Evolutionary conservation across 2,797 vertebrate genomes (phyloP), one percentile per base, ranked within the genome.

Genomic region (Ctenochaetus hawaiiensis): DNA sequence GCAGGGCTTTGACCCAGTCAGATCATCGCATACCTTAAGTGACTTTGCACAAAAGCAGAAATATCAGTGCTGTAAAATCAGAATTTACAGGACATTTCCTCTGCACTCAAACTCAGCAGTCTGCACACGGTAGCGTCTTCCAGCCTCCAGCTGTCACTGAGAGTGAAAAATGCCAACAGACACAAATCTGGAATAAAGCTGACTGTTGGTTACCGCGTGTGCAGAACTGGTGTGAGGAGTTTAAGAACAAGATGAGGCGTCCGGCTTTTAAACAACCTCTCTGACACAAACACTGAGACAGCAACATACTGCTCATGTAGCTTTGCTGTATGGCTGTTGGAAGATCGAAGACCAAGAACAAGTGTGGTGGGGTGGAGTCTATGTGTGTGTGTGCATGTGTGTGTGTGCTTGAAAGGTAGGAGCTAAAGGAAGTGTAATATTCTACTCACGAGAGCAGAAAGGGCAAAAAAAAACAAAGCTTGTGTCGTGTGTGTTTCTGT

Each of bases 111-210:
- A 80, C 80, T 83, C 80, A 71, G 76, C 41, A 87, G 72, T 84
- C 84, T 75, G 16, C 65, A 73, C 83, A 80, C 62, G 23, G 45
- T 68, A 70, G 11, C 80, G 57, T 76, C 76, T 69, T 71, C 59
- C 70, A 84, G 71, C 82, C 80, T 85, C 59, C 65, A 71, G 47
- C 86, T 87, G 85, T 90, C 88, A 86, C 72, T 2, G 10, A 44
- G 48, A 63, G 66, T 49, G 17, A 78, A 77, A 87, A 86, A 79
- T 75, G 82, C 77, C 79, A 84, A 39, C 74, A 78, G 76, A 67
- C 82, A 79, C 53, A 83, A 89, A 87, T 84, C 34, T 72, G 73
- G 41, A 77, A 73, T 78, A 62, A 62, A 83, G 74, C 84, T 78
- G 81, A 80, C 69, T 72, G 69, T 51, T 78, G 26, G 8, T 72